Percentiles rank a stretch among this genome's conserved stretches.
phyloP scores from a whole-genome alignment of 2,888 invertebrate genomes.

The Helobdella robusta region DNA sequence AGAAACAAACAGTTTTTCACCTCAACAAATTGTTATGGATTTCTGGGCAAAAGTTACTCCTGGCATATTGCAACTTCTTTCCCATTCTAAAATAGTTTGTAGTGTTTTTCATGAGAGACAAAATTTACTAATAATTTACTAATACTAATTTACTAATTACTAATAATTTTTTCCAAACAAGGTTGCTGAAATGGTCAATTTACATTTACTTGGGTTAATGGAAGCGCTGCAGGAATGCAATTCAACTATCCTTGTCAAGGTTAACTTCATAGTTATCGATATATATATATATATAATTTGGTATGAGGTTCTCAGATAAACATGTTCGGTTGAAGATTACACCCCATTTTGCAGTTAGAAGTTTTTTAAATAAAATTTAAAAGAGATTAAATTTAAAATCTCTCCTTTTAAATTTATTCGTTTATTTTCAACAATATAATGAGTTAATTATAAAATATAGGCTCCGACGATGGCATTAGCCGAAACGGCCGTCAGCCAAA shows the following conservation, averaged over 20 bases:
- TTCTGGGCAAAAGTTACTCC: constrained; percentile 96
- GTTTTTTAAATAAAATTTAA: constrained; percentile 10
- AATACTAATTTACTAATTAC: not conserved
- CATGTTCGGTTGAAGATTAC: no score
- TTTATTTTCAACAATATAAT: no score
- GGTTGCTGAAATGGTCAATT: constrained; percentile 93
- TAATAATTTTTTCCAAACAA: constrained; percentile 47
- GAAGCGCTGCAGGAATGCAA: constrained; percentile 90
- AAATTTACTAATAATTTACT: not conserved
- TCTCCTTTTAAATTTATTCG: no score
- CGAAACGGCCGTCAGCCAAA: no score
- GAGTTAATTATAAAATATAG: no score
- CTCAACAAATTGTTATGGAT: constrained; percentile 67
- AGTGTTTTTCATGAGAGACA: not conserved
- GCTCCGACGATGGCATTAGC: no score
- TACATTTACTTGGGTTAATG: constrained; percentile 85
- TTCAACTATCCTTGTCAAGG: constrained; percentile 78
- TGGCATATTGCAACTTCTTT: constrained; percentile 79
- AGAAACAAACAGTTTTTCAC: constrained; percentile 41
- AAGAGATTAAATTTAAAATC: not conserved
- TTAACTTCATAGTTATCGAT: no score
- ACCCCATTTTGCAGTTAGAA: no score
- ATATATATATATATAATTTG: no score
- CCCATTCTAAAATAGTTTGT: constrained; percentile 77
- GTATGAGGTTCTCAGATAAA: no score